These are phyloP conservation scores for Hirudo medicinalis DNA, from an alignment of 1,140 invertebrate species.

Conservation along the genomic window DNA sequence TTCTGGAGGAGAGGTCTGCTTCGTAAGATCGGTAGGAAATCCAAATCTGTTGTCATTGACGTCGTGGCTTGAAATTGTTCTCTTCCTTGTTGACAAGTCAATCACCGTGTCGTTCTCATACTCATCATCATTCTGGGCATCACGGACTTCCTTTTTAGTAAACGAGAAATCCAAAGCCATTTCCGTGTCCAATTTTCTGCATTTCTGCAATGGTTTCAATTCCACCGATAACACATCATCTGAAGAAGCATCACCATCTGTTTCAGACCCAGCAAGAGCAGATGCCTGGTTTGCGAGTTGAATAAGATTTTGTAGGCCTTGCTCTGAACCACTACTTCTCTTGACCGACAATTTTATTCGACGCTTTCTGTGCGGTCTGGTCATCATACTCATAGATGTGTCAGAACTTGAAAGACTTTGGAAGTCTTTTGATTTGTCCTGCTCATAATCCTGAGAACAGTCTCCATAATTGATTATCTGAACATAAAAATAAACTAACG, in stretches of 20 bases:
- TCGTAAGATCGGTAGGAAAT: no score
- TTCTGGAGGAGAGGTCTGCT: background rate
- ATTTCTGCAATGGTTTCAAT: background rate
- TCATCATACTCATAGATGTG: no score
- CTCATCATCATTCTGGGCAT: background rate
- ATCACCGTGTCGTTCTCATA: background rate
- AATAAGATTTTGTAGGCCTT: no score
- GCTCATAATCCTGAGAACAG: conserved; percentile 2
- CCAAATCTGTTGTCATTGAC: no score
- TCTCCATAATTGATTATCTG: conserved; percentile 14
- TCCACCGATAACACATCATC: background rate
- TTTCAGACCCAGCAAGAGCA: background rate
- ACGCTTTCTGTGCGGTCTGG: no score
- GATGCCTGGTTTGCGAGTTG: no score
- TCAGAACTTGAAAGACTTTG: no score
- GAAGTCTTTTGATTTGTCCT: background rate
- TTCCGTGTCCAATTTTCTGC: background rate
- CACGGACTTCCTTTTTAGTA: background rate
- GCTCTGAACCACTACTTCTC: no score
- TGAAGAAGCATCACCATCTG: background rate
- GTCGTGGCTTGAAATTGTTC: no score
- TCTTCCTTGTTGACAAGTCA: background rate
- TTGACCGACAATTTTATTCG: no score
- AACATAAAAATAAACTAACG: no score
- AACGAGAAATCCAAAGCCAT: background rate